Conservation (phyloP, 2,888 invertebrate genomes). For the Drosophila kanekoi region DNA sequence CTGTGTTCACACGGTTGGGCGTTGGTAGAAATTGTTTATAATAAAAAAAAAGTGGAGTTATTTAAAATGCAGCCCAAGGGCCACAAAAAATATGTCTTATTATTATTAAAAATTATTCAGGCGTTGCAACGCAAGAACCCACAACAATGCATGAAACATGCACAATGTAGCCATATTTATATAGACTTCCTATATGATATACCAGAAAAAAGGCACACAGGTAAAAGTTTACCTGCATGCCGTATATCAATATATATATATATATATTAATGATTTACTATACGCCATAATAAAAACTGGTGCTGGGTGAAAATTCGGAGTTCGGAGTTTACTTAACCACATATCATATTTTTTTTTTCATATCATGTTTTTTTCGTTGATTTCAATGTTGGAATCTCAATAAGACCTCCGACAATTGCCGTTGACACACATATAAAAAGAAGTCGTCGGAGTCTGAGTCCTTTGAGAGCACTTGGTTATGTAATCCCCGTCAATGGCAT, state of each 20-base stretch:
- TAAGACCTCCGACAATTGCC: slow-evolving; percentile 30
- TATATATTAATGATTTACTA: neutral
- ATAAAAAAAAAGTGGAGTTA: slow-evolving; percentile 7
- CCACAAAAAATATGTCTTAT: neutral
- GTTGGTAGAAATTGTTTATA: neutral
- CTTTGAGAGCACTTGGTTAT: slow-evolving; percentile 47
- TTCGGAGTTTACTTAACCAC: neutral
- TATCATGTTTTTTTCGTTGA: neutral
- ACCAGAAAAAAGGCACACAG: neutral
- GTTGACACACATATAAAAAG: slow-evolving; percentile 30
- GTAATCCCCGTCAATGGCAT: slow-evolving; percentile 49
- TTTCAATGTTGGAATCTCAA: slow-evolving; percentile 23
- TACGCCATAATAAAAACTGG: neutral
- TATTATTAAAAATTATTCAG: slow-evolving; percentile 9
- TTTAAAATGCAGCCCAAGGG: neutral
- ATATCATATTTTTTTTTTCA: slow-evolving; percentile 18
- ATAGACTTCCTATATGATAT: neutral
- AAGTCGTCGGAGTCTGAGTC: slow-evolving; percentile 14
- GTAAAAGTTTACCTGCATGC: neutral
- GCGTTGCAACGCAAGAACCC: slow-evolving; percentile 11
- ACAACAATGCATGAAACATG: slow-evolving; percentile 13
- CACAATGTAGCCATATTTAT: neutral
- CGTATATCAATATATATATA: neutral
- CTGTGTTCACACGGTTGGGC: neutral
- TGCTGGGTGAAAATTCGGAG: neutral